A percentile compares a stretch with the other conserved stretches of the same genome.
These are phyloP conservation scores for Bergia puertoricense DNA, from an alignment of 92 coral and sea anemone genomes.

Conservation along the genomic window DNA sequence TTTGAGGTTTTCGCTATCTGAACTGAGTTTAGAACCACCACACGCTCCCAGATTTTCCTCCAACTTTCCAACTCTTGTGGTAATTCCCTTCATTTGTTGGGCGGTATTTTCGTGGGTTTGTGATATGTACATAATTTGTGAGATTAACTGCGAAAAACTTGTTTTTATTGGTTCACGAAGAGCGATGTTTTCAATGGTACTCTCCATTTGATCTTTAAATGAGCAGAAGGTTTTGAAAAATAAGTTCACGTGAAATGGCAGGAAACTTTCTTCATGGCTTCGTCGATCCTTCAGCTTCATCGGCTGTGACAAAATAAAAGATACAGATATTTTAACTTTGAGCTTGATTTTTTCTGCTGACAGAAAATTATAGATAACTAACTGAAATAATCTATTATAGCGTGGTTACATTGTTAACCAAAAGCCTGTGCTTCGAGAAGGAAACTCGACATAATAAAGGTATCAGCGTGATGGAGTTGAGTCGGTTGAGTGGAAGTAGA, in stretches of 20 bases:
- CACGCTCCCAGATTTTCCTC: conserved; percentile 2
- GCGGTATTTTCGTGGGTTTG: background rate
- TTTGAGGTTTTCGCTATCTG: background rate
- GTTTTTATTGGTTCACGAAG: conserved; percentile 6
- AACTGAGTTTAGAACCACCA: background rate
- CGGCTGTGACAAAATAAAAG: no score
- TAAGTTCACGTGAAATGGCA: background rate
- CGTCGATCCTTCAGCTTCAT: no score
- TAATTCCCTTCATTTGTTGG: background rate
- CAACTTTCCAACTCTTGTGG: background rate
- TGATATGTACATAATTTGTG: conserved; percentile 35
- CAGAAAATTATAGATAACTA: background rate
- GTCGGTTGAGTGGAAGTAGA: no score
- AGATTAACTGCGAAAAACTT: conserved; percentile 45
- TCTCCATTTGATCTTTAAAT: background rate
- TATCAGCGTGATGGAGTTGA: no score
- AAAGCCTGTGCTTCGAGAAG: no score
- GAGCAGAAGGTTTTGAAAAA: background rate
- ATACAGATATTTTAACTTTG: no score
- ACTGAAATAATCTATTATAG: no score
- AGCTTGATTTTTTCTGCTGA: background rate
- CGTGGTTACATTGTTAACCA: no score
- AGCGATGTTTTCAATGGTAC: no score
- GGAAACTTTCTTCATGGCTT: no score
- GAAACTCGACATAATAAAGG: no score